Conservation (phyloP, 2,113 vertebrate genomes). For the Machaerirhynchus nigripectus region DNA sequence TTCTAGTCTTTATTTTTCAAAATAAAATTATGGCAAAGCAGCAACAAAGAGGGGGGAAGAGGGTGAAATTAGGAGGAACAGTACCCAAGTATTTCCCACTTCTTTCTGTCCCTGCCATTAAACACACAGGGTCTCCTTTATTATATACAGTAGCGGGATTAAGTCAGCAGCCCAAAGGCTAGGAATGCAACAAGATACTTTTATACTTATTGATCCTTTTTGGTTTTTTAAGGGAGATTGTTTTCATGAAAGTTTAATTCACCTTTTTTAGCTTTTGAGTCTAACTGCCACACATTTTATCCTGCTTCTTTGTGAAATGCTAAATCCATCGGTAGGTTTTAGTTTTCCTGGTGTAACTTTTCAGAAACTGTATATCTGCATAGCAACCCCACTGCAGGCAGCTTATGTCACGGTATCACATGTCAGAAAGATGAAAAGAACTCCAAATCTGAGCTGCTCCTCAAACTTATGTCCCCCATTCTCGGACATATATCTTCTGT, state of each 20-base stretch:
- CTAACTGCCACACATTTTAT: slow-evolving; percentile 78
- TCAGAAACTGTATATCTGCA: slow-evolving; percentile 85
- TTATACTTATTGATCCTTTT: slow-evolving; percentile 70
- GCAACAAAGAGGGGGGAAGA: slow-evolving; percentile 26
- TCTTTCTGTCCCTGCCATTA: neutral
- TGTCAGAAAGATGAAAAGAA: slow-evolving; percentile 79
- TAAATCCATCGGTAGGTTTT: slow-evolving; percentile 79
- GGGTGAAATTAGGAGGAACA: slow-evolving; percentile 7
- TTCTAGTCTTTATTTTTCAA: slow-evolving; percentile 64
- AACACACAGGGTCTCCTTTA: slow-evolving; percentile 33
- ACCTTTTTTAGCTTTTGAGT: slow-evolving; percentile 71
- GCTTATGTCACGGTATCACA: slow-evolving; percentile 75
- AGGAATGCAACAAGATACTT: slow-evolving; percentile 65
- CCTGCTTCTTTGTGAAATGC: slow-evolving; percentile 77
- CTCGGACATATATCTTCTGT: slow-evolving; percentile 57
- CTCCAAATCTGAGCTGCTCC: slow-evolving; percentile 73
- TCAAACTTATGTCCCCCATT: slow-evolving; percentile 67
- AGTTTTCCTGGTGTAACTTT: slow-evolving; percentile 84
- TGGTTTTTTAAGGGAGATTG: slow-evolving; percentile 55
- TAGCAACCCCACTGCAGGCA: slow-evolving; percentile 76
- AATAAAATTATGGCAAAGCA: slow-evolving; percentile 57
- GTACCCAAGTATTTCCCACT: slow-evolving; percentile 5
- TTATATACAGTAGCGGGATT: slow-evolving; percentile 52
- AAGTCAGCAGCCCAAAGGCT: slow-evolving; percentile 28
- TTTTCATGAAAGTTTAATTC: slow-evolving; percentile 79